Percentiles rank a stretch among this genome's conserved stretches.
Conservation (phyloP, 2,797 vertebrate genomes). For the Lophura swinhoii region DNA sequence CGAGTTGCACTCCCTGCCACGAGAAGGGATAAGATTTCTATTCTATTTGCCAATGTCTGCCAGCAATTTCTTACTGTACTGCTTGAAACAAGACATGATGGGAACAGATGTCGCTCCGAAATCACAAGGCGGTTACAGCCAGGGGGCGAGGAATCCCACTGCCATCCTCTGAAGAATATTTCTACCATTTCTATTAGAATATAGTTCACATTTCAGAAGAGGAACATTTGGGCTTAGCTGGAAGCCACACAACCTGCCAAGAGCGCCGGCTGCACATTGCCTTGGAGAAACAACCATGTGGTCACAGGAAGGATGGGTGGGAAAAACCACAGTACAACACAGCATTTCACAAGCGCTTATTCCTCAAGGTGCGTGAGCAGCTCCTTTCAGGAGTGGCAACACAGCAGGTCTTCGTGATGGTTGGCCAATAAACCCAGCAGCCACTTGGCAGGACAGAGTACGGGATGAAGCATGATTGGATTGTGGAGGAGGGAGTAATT, state of each 20-base stretch:
- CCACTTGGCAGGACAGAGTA: accelerated
- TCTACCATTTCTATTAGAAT: neutral
- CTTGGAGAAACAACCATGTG: neutral
- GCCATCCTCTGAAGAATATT: accelerated
- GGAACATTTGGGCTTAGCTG: neutral
- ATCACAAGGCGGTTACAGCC: accelerated
- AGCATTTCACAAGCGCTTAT: neutral
- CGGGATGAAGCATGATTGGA: accelerated
- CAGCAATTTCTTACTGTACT: neutral
- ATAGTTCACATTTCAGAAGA: neutral
- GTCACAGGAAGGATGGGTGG: neutral
- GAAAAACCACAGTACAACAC: neutral
- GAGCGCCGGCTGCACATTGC: neutral
- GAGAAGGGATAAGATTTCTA: neutral
- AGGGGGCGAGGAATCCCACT: neutral
- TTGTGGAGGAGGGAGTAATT: neutral
- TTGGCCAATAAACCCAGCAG: neutral
- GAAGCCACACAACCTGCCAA: neutral
- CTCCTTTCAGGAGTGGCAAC: neutral
- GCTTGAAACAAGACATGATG: neutral
- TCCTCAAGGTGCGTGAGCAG: neutral
- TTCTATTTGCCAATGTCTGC: neutral
- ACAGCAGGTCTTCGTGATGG: accelerated
- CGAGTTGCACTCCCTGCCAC: neutral
- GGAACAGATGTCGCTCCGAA: neutral